Conservation (phyloP, 1,140 invertebrate species). For the Pantala flavescens region DNA sequence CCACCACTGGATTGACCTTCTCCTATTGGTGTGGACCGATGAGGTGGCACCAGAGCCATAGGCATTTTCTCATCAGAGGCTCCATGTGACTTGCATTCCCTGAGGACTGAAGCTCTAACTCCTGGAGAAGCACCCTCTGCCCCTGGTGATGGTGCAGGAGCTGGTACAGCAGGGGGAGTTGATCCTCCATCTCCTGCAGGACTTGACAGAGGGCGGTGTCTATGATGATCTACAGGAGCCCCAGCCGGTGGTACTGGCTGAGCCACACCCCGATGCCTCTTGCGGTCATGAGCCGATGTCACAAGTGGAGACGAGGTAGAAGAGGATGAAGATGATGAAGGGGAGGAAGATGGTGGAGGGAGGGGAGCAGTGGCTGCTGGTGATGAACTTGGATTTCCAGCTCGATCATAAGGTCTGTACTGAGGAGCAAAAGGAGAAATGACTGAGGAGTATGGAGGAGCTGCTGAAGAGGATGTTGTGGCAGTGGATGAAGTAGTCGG, state of each 20-base stretch:
- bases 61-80: not conserved
- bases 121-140: not conserved
- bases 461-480: constrained; percentile 30
- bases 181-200: not conserved
- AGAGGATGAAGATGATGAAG: constrained; percentile 29
- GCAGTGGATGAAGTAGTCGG: constrained; percentile 22
- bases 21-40: not conserved
- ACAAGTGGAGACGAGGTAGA: constrained; percentile 28
- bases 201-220: not conserved
- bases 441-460: constrained; percentile 34
- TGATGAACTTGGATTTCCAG: constrained; percentile 24
- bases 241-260: constrained; percentile 15
- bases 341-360: constrained; percentile 38
- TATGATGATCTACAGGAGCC: constrained; percentile 2
- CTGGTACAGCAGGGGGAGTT: not conserved
- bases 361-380: constrained; percentile 34
- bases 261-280: constrained; percentile 19
- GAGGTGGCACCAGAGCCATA: not conserved
- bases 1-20: not conserved
- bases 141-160: not conserved
- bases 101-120: constrained; percentile 11
- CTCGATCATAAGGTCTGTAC: constrained; percentile 20
- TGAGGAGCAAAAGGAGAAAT: constrained; percentile 35
- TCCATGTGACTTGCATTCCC: constrained; percentile 4
- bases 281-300: constrained; percentile 24